Base-by-base conservation (phyloP, 2,888 invertebrate genomes). In the Adelphocoris suturalis region DNA sequence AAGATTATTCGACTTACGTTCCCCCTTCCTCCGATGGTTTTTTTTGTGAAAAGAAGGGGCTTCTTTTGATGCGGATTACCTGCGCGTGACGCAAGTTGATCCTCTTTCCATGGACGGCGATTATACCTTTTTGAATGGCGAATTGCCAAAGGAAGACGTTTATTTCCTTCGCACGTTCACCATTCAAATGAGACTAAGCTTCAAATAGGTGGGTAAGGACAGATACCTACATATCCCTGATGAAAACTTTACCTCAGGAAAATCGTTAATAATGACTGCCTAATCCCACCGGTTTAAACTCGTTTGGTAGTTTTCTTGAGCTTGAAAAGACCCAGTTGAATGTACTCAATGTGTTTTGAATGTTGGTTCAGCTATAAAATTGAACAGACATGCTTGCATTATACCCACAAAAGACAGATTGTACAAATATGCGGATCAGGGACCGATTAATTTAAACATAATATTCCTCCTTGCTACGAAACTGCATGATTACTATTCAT, bases 1-100 rank as follows among this genome's bases (percentile, higher is more conserved):
- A 27, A 75, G 86, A 86, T 86, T 86, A 86, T 68, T 55, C 27
- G 86, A 86, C 27, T 82, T 82, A 52, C 52, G 48, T 82, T 2
- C 37, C 82, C 82, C 46, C 52, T 3, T 82, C 52, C 82, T 19
- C 52, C 37, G n/a, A 7, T 46, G 37, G 2, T 19, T 80, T 37
- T 80, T 68, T 61, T 19, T 9, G 0, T 78, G 78, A 78, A 78
- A 14, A 14, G 47, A 47, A 5, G 47, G 46, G 37, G 37, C 37
- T 78, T 19, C 78, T 78, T 78, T 78, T 78, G 78, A 78, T 46
- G n/a, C 46, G 19, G 19, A 78, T 78, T 78, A 46, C 78, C 23
- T 68, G 68, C 27, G 47, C 27, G 47, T 16, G 78, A 28, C 78
- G 46, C 78, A 37, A 19, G 78, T 78, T 78, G 78, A 78, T 78